Evolutionary conservation across 2,113 vertebrate species (phyloP), one percentile per base, ranked within the genome.

Genomic region (Cyanoramphus novaezelandiae): DNA sequence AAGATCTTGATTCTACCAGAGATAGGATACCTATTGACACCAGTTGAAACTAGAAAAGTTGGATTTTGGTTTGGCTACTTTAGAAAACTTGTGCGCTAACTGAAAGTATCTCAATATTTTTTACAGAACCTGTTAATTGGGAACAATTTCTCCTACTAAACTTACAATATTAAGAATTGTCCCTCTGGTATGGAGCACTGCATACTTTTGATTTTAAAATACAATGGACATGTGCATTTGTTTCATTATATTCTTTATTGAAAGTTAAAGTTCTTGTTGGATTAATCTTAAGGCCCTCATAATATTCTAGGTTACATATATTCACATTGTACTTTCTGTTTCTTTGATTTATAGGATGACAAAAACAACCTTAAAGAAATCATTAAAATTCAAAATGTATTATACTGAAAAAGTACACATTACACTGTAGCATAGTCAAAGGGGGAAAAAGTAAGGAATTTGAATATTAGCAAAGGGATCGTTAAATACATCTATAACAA

Each of bases 201-300:
- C 11, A n/a, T 23, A n/a, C 2, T 57, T 60, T 62, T 72, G 18
- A 79, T 35, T 65, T 57, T 44, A 33, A 80, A 83, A 80, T 24
- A n/a, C 37, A 76, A 41, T 18, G 12, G 11, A 35, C 2, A 0
- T 17, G 3, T 68, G 10, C 3, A 5, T 39, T 62, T 76, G 2
- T 71, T 91, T 74, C 7, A 17, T 50, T 65, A 11, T 70, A 83
- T 53, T 65, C 5, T 60, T 79, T 39, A 39, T 9, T 46, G 23
- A 12, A 52, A 49, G 62, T 69, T 70, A 7, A 81, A 6, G 19
- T 39, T 47, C 24, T 37, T 27, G 29, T 19, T 2, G 2, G 3
- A 8, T 63, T 78, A 70, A 63, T 76, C 78, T 84, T 68, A 76
- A 78, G 7, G 2, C 9, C 6, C 15, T n/a, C n/a, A n/a, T 33